Evolutionary conservation across 2,797 vertebrate genomes (phyloP).

Genomic region (Melopsittacus undulatus): DNA sequence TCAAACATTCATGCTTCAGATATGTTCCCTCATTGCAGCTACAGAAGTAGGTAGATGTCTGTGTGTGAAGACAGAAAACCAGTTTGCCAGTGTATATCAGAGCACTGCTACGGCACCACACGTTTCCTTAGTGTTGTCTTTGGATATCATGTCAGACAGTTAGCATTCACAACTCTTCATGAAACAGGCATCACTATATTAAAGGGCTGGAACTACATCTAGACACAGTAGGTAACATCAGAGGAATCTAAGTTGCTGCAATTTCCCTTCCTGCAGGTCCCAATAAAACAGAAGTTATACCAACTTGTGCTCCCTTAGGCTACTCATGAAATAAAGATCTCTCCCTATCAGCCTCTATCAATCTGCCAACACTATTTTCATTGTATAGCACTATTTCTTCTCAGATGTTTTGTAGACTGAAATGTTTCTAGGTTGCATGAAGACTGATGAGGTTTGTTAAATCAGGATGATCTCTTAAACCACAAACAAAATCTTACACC

Average conservation of each 20-base stretch:
- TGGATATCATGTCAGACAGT: neutral
- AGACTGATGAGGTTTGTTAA: neutral
- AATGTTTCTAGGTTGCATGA: neutral
- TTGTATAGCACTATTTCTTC: neutral
- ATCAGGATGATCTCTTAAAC: neutral
- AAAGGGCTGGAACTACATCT: neutral
- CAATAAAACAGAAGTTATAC: neutral
- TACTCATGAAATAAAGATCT: conserved; percentile 15
- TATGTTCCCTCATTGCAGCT: neutral
- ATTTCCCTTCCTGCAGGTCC: neutral
- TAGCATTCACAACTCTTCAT: neutral
- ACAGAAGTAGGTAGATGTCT: neutral
- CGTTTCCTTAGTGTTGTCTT: neutral
- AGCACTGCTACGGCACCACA: neutral
- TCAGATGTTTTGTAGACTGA: neutral
- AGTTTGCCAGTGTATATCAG: neutral
- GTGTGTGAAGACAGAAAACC: neutral
- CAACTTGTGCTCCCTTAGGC: conserved; percentile 21
- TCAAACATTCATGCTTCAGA: neutral
- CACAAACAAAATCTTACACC: neutral
- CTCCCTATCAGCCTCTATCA: neutral
- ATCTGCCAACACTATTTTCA: neutral
- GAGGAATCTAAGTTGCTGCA: neutral
- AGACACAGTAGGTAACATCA: neutral
- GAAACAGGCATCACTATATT: neutral